Evolutionary conservation across 2,888 invertebrate species (phyloP), one percentile per base, ranked within the genome.

Genomic region (Orchesella flavescens): DNA sequence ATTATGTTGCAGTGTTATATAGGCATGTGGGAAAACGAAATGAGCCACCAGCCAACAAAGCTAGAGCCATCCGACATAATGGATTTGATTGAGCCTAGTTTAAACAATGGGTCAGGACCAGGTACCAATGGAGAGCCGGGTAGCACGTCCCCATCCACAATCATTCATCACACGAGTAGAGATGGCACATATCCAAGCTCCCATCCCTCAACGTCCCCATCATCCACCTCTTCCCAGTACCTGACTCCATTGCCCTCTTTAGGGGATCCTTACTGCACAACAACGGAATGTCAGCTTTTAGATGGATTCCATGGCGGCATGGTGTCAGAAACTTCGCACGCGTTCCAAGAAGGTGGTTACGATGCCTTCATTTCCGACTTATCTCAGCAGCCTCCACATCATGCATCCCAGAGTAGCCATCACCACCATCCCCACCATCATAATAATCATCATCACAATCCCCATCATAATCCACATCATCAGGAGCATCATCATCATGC

Each of bases 11-110:
- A 86, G 86, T 86, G 77, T 49, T 86, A 85, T 24, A 86, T 84
- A 21, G 85, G 86, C 15, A 80, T 87, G 75, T 88, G 87, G 88
- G 88, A 87, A 0, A 84, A 83, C 17, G 87, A 87, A 24, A 68
- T 73, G 61, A 72, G 84, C 69, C 84, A 85, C 1, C 75, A 83
- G 13, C 85, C 83, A 0, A 84, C 83, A 5, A 88, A 87, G 66
- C 69, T 88, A 15, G 87, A 88, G 46, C 57, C 84, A 4, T 78
- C 87, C 1, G 87, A 87, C 57, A 85, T 87, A 4, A 84, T 87
- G 80, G 87, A 87, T 34, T 63, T 86, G 15, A 86, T 86, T 1
- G 84, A 86, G 2, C 78, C 86, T n/a, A 83, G 49, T 55, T 34
- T 81, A 46, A 44, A 21, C 13, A n/a, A 44, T 1, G 59, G 21